These are phyloP conservation scores for Bombylius major DNA, from an alignment of 2,888 invertebrate species.

Conservation along the genomic window DNA sequence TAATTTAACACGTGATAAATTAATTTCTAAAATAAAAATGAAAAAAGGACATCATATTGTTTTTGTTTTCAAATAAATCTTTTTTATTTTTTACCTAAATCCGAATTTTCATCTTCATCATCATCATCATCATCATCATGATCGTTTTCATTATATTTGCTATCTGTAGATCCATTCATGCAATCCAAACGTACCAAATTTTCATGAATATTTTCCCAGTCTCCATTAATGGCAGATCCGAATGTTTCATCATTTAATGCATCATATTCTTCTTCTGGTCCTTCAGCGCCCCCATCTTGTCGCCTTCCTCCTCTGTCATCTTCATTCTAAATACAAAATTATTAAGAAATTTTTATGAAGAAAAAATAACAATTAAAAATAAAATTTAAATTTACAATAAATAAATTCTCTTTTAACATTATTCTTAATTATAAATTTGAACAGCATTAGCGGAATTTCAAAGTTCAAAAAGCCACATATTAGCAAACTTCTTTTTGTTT, in stretches of 20 bases:
- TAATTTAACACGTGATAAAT: conserved; percentile 30
- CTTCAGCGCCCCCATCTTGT: conserved; percentile 50
- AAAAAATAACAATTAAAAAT: too few species aligned
- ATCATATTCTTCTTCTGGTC: conserved; percentile 74
- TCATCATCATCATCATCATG: conserved; percentile 23
- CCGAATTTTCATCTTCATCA: conserved; percentile 28
- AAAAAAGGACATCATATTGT: background rate
- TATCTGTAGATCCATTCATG: conserved; percentile 21
- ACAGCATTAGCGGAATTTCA: too few species aligned
- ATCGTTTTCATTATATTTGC: conserved; percentile 16
- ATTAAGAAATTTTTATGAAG: background rate
- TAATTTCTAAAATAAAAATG: conserved; percentile 22
- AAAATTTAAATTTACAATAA: too few species aligned
- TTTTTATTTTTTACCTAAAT: conserved; percentile 18
- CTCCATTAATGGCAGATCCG: conserved; percentile 60
- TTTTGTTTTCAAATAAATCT: background rate
- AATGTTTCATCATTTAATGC: conserved; percentile 89
- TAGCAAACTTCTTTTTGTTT: too few species aligned
- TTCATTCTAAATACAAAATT: conserved; percentile 21
- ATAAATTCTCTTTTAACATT: too few species aligned
- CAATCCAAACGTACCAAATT: conserved; percentile 50
- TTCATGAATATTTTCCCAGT: conserved; percentile 64
- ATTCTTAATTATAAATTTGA: too few species aligned
- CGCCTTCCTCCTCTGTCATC: conserved; percentile 25
- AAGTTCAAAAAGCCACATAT: too few species aligned